A percentile compares a stretch with the other conserved stretches of the same genome.
Evolutionary conservation across 2,888 invertebrate species (phyloP).

Genomic region (Synanthedon formicaeformis): DNA sequence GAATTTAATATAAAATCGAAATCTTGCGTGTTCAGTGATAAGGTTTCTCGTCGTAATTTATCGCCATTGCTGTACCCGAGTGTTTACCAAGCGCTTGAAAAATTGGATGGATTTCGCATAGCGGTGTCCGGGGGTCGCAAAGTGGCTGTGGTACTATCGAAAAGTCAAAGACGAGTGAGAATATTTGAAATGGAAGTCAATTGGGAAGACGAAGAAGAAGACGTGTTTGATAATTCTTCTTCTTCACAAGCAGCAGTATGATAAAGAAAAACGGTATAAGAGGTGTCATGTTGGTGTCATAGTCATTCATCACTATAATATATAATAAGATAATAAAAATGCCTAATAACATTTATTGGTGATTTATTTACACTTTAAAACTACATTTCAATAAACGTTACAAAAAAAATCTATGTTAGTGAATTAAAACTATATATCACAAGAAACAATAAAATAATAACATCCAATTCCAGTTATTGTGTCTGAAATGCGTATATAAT

Average conservation of each 20-base stretch:
- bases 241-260: slow-evolving; percentile 40
- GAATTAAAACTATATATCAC: too few relatives aligned
- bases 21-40: slow-evolving; percentile 49
- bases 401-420: too few relatives aligned
- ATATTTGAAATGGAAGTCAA: slow-evolving; percentile 94
- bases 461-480: too few relatives aligned
- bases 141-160: slow-evolving; percentile 87
- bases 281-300: neutral
- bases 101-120: slow-evolving; percentile 75
- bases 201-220: slow-evolving; percentile 88
- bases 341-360: too few relatives aligned
- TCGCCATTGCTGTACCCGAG: slow-evolving; percentile 64
- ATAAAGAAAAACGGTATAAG: slow-evolving; percentile 21
- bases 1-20: slow-evolving; percentile 50
- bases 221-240: slow-evolving; percentile 56
- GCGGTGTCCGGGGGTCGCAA: slow-evolving; percentile 88
- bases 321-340: too few relatives aligned
- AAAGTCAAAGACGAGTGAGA: slow-evolving; percentile 82
- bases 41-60: slow-evolving; percentile 62
- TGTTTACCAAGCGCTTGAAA: slow-evolving; percentile 73
- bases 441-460: too few relatives aligned
- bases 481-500: too few relatives aligned
- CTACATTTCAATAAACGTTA: too few relatives aligned
- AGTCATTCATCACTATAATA: neutral
- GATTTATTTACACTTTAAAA: too few relatives aligned